Percentiles rank a stretch among this genome's conserved stretches.
These are phyloP conservation scores for Taeniopygia guttata DNA, from an alignment of 2,797 vertebrate species.

Conservation along the genomic window DNA sequence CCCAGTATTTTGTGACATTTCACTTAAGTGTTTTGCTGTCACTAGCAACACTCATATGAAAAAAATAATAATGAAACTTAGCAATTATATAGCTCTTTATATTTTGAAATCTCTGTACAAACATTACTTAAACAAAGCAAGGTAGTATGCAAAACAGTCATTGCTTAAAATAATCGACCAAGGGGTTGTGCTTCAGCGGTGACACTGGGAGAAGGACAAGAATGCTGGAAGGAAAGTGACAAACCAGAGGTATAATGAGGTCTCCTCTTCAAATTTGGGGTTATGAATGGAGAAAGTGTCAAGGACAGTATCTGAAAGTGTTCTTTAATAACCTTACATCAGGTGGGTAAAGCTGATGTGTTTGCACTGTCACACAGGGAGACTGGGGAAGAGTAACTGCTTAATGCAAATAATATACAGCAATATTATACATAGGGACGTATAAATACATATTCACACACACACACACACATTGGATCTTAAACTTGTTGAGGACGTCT, in stretches of 20 bases:
- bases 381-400: background rate
- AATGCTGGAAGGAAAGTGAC: background rate
- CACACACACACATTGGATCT: background rate
- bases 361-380: background rate
- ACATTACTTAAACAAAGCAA: conserved; percentile 44
- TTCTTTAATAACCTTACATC: background rate
- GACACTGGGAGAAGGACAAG: background rate
- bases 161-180: background rate
- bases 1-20: background rate
- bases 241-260: background rate
- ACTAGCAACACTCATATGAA: background rate
- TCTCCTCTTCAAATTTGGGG: background rate
- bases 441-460: conserved; percentile 29
- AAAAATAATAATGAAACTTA: conserved; percentile 17
- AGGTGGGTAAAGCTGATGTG: background rate
- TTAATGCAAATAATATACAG: conserved; percentile 20
- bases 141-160: conserved; percentile 26
- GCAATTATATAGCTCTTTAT: conserved; percentile 40
- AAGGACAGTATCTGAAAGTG: background rate
- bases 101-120: conserved; percentile 51
- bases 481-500: background rate
- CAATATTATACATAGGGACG: background rate
- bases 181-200: background rate
- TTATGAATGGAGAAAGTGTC: background rate
- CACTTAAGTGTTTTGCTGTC: background rate